Evolutionary conservation across 2,113 vertebrate species (phyloP).

Genomic region (Engystomops pustulosus): DNA sequence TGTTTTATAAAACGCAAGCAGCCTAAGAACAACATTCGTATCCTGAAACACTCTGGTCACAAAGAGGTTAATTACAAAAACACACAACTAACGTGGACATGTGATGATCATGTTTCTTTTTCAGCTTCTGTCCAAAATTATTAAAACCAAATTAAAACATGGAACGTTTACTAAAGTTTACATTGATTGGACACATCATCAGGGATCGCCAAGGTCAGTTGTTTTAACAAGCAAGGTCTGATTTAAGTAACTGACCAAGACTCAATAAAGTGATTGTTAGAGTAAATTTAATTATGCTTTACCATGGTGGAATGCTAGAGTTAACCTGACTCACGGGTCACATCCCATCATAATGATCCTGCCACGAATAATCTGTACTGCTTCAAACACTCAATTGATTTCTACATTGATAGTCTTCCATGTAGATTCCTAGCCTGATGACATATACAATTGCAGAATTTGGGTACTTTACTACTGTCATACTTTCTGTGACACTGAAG

Average conservation of each 20-base stretch:
- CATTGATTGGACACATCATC: slow-evolving; percentile 44
- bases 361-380: slow-evolving; percentile 30
- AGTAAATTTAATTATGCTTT: slow-evolving; percentile 47
- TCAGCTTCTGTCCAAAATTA: slow-evolving; percentile 36
- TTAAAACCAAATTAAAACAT: slow-evolving; percentile 38
- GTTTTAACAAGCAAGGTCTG: slow-evolving; percentile 32
- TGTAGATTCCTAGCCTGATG: background rate
- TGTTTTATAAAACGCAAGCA: background rate
- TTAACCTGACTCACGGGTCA: slow-evolving; percentile 52
- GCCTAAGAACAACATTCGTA: background rate
- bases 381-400: slow-evolving; percentile 40
- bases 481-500: slow-evolving; percentile 13
- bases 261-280: slow-evolving; percentile 49
- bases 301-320: slow-evolving; percentile 33
- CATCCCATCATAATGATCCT: slow-evolving; percentile 44
- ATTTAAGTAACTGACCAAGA: slow-evolving; percentile 47
- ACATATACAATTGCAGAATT: background rate
- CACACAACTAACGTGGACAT: slow-evolving; percentile 10
- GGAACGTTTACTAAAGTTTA: slow-evolving; percentile 37
- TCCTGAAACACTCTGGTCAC: background rate
- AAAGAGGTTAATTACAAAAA: background rate
- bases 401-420: slow-evolving; percentile 11
- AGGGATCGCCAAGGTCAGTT: slow-evolving; percentile 40
- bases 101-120: slow-evolving; percentile 14
- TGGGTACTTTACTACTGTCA: background rate